Conservation (phyloP, 92 coral and sea anemone species). For the Umimayanthus chanpuru region DNA sequence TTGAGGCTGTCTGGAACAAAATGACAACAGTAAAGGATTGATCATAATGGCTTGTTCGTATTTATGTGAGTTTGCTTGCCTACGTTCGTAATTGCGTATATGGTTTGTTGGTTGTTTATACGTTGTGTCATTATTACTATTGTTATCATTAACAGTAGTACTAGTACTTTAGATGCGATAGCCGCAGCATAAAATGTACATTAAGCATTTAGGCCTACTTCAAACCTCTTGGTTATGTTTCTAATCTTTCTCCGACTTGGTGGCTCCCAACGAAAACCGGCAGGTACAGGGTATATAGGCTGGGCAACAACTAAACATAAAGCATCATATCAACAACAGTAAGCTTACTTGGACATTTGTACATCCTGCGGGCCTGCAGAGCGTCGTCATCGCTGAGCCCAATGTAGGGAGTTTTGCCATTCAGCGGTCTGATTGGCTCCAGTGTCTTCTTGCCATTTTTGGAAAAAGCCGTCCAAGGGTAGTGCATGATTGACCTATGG, state of each 20-base stretch:
- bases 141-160: background rate
- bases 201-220: no score
- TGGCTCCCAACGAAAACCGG: no score
- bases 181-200: background rate
- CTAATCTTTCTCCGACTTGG: no score
- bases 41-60: background rate
- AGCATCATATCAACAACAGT: background rate
- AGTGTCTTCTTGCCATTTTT: slow-evolving; percentile 82
- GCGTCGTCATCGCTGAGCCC: slow-evolving; percentile 91
- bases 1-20: no score
- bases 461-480: slow-evolving; percentile 88
- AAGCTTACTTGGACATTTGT: slow-evolving; percentile 82
- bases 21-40: background rate
- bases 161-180: background rate
- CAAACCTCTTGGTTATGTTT: no score
- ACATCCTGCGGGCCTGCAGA: slow-evolving; percentile 88
- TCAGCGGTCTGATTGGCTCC: slow-evolving; percentile 71
- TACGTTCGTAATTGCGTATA: no score
- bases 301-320: no score
- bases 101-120: no score
- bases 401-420: slow-evolving; percentile 83
- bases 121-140: background rate
- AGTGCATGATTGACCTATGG: slow-evolving; percentile 87
- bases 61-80: no score
- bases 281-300: no score